phyloP scores from a whole-genome alignment of 2,888 invertebrate genomes.

The Trachelus stipa region DNA sequence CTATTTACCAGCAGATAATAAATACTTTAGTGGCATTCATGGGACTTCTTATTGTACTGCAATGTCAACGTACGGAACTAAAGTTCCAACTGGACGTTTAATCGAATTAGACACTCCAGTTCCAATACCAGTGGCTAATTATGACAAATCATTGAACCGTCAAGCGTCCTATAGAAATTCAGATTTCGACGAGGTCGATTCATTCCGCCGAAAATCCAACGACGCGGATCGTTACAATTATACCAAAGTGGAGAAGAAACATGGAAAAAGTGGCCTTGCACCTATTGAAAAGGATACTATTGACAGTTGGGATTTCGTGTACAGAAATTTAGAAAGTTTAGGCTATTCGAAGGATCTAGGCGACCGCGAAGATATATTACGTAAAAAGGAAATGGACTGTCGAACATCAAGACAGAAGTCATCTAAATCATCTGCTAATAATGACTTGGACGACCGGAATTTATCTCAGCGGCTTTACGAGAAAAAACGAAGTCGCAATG shows the following conservation, averaged over 20 bases:
- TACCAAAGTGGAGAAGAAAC: conserved; percentile 45
- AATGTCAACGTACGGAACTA: conserved; percentile 38
- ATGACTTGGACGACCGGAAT: neutral
- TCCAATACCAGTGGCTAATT: conserved; percentile 43
- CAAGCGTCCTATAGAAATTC: conserved; percentile 35
- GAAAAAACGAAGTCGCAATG: neutral
- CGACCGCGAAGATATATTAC: conserved; percentile 75
- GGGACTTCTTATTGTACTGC: conserved; percentile 66
- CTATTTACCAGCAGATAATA: conserved; percentile 38
- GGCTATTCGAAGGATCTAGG: conserved; percentile 76
- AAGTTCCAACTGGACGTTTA: conserved; percentile 76
- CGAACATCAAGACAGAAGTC: conserved; percentile 21
- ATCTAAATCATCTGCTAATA: conserved; percentile 9
- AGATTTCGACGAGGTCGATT: conserved; percentile 50
- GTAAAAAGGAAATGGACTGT: conserved; percentile 49
- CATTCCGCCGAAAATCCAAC: conserved; percentile 29
- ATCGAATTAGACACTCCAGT: conserved; percentile 74
- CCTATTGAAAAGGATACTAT: conserved; percentile 60
- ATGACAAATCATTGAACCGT: conserved; percentile 44
- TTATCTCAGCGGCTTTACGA: neutral
- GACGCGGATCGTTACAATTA: conserved; percentile 34
- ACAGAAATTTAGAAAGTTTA: conserved; percentile 79
- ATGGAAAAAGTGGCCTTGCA: conserved; percentile 24
- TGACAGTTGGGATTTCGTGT: conserved; percentile 86
- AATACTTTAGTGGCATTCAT: conserved; percentile 43